Percentiles rank a stretch among this genome's conserved stretches.
Conservation (phyloP, 2,113 vertebrate species). For the Synchiropus splendidus region DNA sequence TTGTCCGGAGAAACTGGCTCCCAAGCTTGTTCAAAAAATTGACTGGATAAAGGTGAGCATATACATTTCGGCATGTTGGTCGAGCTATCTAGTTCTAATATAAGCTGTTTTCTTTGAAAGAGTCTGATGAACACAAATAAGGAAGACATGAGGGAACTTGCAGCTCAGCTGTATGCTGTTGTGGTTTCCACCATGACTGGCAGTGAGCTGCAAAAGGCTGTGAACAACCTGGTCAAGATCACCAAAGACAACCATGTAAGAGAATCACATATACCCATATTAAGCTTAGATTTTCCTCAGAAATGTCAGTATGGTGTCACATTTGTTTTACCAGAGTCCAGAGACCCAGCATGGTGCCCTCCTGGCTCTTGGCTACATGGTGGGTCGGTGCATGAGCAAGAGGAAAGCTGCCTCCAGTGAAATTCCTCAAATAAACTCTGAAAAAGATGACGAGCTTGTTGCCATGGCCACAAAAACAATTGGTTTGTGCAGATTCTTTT, state of each 20-base stretch:
- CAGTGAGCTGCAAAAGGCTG: slow-evolving; percentile 76
- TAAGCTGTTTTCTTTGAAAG: slow-evolving; percentile 53
- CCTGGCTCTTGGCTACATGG: slow-evolving; percentile 89
- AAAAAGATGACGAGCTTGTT: slow-evolving; percentile 78
- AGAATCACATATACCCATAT: not conserved
- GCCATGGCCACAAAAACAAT: slow-evolving; percentile 80
- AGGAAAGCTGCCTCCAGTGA: slow-evolving; percentile 58
- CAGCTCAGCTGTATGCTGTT: slow-evolving; percentile 88
- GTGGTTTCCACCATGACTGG: slow-evolving; percentile 86
- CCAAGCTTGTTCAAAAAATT: slow-evolving; percentile 82
- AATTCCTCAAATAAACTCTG: slow-evolving; percentile 51
- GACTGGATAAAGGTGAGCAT: slow-evolving; percentile 93
- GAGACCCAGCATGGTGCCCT: slow-evolving; percentile 93
- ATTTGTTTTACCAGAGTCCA: slow-evolving; percentile 68
- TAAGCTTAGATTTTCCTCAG: no score
- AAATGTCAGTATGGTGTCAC: no score
- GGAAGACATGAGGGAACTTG: slow-evolving; percentile 94
- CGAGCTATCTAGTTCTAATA: not conserved
- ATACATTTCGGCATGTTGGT: not conserved
- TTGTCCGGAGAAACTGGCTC: slow-evolving; percentile 83
- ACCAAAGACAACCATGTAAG: slow-evolving; percentile 88
- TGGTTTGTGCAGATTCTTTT: slow-evolving; percentile 56
- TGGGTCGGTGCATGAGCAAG: slow-evolving; percentile 85
- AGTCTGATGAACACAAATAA: slow-evolving; percentile 93
- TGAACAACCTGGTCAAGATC: slow-evolving; percentile 87